Conservation (phyloP, 2,797 vertebrate species). For the Argentina silus region DNA sequence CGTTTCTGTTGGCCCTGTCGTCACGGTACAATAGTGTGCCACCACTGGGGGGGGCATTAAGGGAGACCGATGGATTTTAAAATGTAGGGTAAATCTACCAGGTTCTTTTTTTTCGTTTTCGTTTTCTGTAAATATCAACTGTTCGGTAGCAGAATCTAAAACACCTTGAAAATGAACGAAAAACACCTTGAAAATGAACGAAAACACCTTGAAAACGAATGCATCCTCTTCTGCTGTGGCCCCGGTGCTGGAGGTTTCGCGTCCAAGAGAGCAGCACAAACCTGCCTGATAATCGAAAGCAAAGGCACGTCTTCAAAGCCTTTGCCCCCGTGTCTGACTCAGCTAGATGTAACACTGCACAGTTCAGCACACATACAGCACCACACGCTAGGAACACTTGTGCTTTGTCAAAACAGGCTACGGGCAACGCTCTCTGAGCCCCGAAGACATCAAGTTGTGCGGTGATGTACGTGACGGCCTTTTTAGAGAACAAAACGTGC, state of each 20-base stretch:
- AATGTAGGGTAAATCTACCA: too few species aligned
- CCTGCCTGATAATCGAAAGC: constrained; percentile 10
- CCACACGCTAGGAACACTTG: background rate
- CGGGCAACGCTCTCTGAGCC: background rate
- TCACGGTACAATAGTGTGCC: too few species aligned
- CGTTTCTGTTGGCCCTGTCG: too few species aligned
- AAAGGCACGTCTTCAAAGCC: background rate
- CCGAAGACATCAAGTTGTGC: background rate
- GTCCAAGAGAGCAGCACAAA: too few species aligned
- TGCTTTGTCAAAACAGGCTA: background rate
- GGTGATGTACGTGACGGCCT: background rate
- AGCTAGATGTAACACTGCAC: background rate
- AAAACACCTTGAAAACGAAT: constrained; percentile 19
- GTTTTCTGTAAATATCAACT: too few species aligned
- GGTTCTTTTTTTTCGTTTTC: too few species aligned
- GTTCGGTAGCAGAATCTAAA: too few species aligned
- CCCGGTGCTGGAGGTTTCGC: background rate
- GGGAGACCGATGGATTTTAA: too few species aligned
- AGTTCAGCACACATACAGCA: background rate
- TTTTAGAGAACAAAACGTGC: background rate
- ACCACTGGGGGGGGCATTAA: too few species aligned
- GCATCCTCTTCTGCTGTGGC: constrained; percentile 8
- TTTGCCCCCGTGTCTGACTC: background rate
- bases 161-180: too few species aligned
- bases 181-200: too few species aligned